A percentile compares a stretch with the other conserved stretches of the same genome.
Evolutionary conservation across 2,888 invertebrate genomes (phyloP).

Genomic region (Apamea epomidion): DNA sequence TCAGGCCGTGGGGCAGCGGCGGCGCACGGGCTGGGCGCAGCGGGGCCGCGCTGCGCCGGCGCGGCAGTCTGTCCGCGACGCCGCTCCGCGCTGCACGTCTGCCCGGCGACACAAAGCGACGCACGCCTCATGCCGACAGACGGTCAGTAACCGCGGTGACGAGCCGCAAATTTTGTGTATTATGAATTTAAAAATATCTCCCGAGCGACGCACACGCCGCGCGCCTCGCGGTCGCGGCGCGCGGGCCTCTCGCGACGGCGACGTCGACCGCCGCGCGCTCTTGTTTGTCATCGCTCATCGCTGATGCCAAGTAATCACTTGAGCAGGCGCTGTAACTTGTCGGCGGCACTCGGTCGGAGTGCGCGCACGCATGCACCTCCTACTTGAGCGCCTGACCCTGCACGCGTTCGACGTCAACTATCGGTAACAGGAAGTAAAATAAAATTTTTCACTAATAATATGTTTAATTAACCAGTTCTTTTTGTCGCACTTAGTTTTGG

Average conservation of each 20-base stretch:
- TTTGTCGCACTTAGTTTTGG: not conserved
- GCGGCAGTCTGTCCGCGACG: conserved; percentile 58
- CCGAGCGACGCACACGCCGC: conserved; percentile 13
- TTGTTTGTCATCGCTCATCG: not conserved
- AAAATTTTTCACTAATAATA: conserved; percentile 13
- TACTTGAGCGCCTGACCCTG: not conserved
- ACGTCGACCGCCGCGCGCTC: not conserved
- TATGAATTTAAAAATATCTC: conserved; percentile 55
- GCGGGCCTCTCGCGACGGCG: conserved; percentile 61
- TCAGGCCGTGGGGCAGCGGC: not conserved
- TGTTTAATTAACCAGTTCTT: not conserved
- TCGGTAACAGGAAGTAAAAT: conserved; percentile 16
- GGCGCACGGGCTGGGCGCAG: not conserved
- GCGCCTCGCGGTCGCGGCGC: conserved; percentile 70
- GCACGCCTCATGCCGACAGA: conserved; percentile 65
- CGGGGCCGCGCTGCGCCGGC: conserved; percentile 27
- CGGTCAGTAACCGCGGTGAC: conserved; percentile 70
- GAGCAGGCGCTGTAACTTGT: not conserved
- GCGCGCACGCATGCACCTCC: not conserved
- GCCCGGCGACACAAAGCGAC: conserved; percentile 32
- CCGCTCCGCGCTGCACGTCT: conserved; percentile 46
- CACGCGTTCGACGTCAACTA: not conserved
- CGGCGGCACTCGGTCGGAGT: not conserved
- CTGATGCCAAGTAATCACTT: not conserved
- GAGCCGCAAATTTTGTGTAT: conserved; percentile 44